Evolutionary conservation across 2,888 invertebrate species (phyloP).

Genomic region (Sminthurides aquaticus): DNA sequence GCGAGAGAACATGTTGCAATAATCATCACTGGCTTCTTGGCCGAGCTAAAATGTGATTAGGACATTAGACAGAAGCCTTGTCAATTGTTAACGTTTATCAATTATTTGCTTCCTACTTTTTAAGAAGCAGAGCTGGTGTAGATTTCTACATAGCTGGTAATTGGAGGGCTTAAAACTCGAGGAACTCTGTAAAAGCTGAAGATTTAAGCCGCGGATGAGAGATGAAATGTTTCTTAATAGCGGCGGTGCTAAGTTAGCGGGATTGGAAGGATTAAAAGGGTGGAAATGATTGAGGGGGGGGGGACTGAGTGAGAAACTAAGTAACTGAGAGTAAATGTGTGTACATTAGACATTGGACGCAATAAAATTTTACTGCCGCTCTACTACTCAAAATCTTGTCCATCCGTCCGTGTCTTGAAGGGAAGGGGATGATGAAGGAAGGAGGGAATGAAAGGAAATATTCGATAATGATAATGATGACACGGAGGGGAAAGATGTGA

Average conservation of each 20-base stretch:
- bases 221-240: background rate
- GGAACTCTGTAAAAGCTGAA: background rate
- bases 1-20: too few relatives aligned
- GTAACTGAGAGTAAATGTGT: background rate
- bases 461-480: background rate
- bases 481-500: background rate
- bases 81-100: too few relatives aligned
- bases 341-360: background rate
- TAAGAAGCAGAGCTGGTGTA: too few relatives aligned
- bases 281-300: background rate
- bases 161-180: too few relatives aligned
- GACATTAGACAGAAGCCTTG: too few relatives aligned
- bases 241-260: background rate
- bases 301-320: background rate
- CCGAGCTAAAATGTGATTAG: too few relatives aligned
- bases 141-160: too few relatives aligned
- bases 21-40: too few relatives aligned
- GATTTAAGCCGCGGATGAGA: background rate
- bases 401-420: too few relatives aligned
- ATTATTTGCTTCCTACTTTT: too few relatives aligned
- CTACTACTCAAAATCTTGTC: background rate
- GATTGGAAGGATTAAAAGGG: too few relatives aligned
- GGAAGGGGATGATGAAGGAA: too few relatives aligned
- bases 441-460: background rate
- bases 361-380: background rate